These are phyloP conservation scores for Hylaeus anthracinus DNA, from an alignment of 1,140 invertebrate species.

Conservation along the genomic window DNA sequence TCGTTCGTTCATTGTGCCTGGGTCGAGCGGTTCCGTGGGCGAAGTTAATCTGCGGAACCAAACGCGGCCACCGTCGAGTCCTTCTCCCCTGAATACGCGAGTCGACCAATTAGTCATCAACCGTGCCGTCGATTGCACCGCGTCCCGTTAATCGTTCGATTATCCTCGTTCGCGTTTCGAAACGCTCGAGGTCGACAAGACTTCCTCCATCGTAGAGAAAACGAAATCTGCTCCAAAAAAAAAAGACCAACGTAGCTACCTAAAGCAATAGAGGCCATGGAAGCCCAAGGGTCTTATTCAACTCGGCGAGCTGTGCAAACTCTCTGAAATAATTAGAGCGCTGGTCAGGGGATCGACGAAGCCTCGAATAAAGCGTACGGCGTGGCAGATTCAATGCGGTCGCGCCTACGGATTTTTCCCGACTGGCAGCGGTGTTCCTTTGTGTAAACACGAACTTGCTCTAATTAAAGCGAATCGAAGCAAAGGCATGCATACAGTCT, in stretches of 20 bases:
- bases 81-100: conserved; percentile 2
- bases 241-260: too few species aligned
- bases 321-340: conserved; percentile 41
- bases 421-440: conserved; percentile 55
- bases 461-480: conserved; percentile 76
- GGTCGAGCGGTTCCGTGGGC: conserved; percentile 39
- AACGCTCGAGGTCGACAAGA: too few species aligned
- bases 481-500: conserved; percentile 16
- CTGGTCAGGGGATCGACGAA: not conserved
- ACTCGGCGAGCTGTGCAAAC: too few species aligned
- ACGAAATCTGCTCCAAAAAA: too few species aligned
- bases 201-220: too few species aligned
- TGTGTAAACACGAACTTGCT: conserved; percentile 75
- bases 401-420: conserved; percentile 68
- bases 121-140: conserved; percentile 41
- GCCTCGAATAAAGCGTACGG: conserved; percentile 49
- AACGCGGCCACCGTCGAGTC: conserved; percentile 45
- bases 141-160: conserved; percentile 54
- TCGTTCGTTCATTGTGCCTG: conserved; percentile 41
- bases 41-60: conserved; percentile 58
- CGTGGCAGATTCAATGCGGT: conserved; percentile 65
- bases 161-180: not conserved
- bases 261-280: too few species aligned
- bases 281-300: too few species aligned
- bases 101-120: conserved; percentile 54